phyloP scores from a whole-genome alignment of 2,888 invertebrate species.

The Timandra comae region DNA sequence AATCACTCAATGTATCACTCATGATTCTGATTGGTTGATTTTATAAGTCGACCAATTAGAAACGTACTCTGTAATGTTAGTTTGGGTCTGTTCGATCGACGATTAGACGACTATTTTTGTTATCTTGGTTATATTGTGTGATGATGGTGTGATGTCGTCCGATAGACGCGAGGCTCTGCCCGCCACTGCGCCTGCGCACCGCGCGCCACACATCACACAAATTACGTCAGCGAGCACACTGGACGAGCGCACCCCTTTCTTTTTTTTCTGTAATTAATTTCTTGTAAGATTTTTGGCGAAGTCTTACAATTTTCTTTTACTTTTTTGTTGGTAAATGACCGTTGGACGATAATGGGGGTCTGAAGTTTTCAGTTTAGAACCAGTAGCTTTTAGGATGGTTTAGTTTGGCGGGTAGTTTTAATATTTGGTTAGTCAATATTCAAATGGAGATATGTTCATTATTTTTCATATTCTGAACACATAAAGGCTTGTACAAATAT shows the following conservation, averaged over 20 bases:
- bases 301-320: conserved; percentile 34
- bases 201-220: conserved; percentile 41
- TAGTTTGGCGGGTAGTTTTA: no score
- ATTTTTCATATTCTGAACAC: no score
- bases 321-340: conserved; percentile 18
- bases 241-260: conserved; percentile 64
- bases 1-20: conserved; percentile 3
- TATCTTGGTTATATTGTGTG: no score
- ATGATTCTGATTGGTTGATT: conserved; percentile 14
- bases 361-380: background rate
- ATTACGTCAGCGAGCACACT: conserved; percentile 63
- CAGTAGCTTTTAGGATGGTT: no score
- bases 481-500: no score
- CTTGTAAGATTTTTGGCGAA: conserved; percentile 61
- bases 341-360: conserved; percentile 19
- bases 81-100: conserved; percentile 13
- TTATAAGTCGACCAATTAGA: conserved; percentile 18
- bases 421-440: no score
- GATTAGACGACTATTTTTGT: conserved; percentile 6
- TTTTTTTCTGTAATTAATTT: conserved; percentile 71
- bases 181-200: conserved; percentile 53
- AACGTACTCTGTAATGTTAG: conserved; percentile 17
- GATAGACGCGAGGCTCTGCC: conserved; percentile 56
- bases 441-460: no score
- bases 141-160: conserved; percentile 41